phyloP scores from a whole-genome alignment of 1,140 invertebrate genomes.

The Maniola jurtina region DNA sequence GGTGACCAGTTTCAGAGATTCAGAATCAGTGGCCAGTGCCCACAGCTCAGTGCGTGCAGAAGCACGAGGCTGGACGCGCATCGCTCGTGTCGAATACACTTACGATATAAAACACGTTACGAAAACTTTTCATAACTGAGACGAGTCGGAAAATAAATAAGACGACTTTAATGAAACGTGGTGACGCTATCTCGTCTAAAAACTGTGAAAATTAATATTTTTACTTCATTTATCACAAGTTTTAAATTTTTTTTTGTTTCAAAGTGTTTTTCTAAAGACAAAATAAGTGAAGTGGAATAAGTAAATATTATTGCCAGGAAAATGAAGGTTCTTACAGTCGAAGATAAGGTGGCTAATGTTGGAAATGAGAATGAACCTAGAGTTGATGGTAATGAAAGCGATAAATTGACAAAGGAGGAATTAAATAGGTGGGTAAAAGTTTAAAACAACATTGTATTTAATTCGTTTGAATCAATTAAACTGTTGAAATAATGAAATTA shows the following conservation, averaged over 20 bases:
- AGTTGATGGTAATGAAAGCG: constrained; percentile 43
- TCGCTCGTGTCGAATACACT: constrained; percentile 4
- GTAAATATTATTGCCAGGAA: constrained; percentile 12
- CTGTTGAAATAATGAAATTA: neutral
- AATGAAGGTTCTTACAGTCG: constrained; percentile 67
- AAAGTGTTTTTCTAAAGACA: constrained; percentile 20
- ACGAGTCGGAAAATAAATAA: constrained; percentile 20
- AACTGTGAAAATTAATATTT: no score
- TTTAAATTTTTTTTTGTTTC: neutral
- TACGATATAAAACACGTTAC: constrained; percentile 50
- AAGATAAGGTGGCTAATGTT: constrained; percentile 61
- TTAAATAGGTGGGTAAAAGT: constrained; percentile 57
- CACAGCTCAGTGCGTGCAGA: constrained; percentile 41
- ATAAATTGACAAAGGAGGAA: constrained; percentile 65
- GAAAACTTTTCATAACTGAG: constrained; percentile 21
- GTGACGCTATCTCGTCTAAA: no score
- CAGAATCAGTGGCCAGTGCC: constrained; percentile 2
- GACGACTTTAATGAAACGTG: neutral
- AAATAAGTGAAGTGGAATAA: constrained; percentile 27
- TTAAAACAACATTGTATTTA: neutral
- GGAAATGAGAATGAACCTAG: constrained; percentile 59
- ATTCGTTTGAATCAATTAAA: no score
- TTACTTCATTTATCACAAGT: no score
- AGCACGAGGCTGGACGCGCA: constrained; percentile 36
- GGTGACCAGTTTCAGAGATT: constrained; percentile 34